Conservation (phyloP, 92 coral and sea anemone species). For the Metridium senile region DNA sequence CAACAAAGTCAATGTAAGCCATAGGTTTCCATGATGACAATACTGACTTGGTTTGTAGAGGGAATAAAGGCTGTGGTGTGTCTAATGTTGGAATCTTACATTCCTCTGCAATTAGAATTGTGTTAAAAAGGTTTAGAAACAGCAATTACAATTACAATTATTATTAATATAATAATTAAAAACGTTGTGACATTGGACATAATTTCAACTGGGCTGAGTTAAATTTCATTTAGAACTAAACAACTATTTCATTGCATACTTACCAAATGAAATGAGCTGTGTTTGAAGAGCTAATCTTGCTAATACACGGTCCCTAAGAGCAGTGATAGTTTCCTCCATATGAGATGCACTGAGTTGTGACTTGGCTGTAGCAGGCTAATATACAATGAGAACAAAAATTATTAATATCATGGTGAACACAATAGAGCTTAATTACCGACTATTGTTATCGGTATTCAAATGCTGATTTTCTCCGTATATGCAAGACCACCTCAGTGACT, state of each 20-base stretch:
- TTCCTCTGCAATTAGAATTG: conserved; percentile 50
- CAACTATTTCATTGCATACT: too few relatives aligned
- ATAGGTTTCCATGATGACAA: conserved; percentile 78
- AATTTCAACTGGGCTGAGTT: too few relatives aligned
- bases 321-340: conserved; percentile 94
- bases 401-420: neutral
- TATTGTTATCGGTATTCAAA: too few relatives aligned
- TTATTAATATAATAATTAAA: too few relatives aligned
- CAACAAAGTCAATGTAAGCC: conserved; percentile 66
- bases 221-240: too few relatives aligned
- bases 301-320: conserved; percentile 73
- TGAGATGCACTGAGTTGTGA: conserved; percentile 88
- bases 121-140: too few relatives aligned
- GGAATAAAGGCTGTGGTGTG: conserved; percentile 59
- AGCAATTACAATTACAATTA: too few relatives aligned
- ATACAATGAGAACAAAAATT: neutral
- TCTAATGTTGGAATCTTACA: conserved; percentile 63
- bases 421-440: too few relatives aligned
- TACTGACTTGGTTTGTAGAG: conserved; percentile 68
- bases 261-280: conserved; percentile 89
- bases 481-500: too few relatives aligned
- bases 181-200: too few relatives aligned
- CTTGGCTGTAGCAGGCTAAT: conserved; percentile 73
- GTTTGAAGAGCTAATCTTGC: conserved; percentile 93
- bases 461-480: too few relatives aligned